These are phyloP conservation scores for Eurystomus gularis DNA, from an alignment of 2,113 vertebrate genomes.

Conservation along the genomic window DNA sequence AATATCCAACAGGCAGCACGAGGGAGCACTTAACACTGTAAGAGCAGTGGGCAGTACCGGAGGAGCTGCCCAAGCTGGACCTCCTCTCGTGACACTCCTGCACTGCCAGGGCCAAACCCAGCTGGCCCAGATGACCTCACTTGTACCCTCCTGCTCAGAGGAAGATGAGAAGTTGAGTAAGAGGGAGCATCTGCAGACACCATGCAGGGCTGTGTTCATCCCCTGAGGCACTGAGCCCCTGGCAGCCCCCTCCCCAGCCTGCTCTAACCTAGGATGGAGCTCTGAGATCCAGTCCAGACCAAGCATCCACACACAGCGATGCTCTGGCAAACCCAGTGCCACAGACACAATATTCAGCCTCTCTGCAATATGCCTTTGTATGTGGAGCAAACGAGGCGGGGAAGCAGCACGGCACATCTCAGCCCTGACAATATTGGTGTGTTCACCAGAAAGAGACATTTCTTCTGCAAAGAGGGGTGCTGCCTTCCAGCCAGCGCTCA, in stretches of 20 bases:
- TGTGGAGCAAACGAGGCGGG: not conserved
- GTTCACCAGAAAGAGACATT: not conserved
- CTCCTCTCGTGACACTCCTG: not conserved
- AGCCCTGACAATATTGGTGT: not conserved
- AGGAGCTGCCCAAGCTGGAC: not conserved
- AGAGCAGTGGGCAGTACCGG: not conserved
- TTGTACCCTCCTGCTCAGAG: not conserved
- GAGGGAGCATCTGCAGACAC: not conserved
- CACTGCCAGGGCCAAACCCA: not conserved
- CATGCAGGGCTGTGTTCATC: not conserved
- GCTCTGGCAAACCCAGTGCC: not conserved
- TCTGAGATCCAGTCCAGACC: not conserved
- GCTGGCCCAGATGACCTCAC: rapidly evolving
- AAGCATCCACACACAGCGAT: not conserved
- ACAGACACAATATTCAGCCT: not conserved
- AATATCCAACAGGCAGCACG: not conserved
- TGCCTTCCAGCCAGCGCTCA: not conserved
- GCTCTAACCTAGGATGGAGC: not conserved
- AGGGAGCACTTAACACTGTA: not conserved
- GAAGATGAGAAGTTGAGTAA: not conserved
- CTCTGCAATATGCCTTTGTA: not conserved
- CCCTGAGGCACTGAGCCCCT: not conserved
- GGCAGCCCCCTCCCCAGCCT: not conserved
- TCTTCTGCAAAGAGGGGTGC: not conserved
- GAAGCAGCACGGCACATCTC: not conserved